Evolutionary conservation across 2,113 vertebrate genomes (phyloP).

Genomic region (Phocoena sinus): DNA sequence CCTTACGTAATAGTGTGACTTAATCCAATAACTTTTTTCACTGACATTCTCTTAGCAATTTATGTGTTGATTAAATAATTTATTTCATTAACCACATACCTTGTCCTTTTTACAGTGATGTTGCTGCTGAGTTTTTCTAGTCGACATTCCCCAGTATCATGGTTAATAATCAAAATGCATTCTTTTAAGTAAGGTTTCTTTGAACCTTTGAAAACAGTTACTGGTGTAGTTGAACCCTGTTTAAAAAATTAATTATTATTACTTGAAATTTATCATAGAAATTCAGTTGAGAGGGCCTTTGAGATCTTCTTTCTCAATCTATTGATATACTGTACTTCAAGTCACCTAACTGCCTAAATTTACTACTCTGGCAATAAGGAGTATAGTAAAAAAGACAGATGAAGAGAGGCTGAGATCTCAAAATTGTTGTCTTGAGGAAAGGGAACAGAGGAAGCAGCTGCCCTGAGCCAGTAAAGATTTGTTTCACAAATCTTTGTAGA

Average conservation of each 20-base stretch:
- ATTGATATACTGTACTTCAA: neutral
- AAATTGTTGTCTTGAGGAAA: neutral
- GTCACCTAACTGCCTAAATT: slow-evolving; percentile 12
- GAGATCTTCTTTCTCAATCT: slow-evolving; percentile 12
- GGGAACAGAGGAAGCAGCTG: neutral
- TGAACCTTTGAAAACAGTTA: slow-evolving; percentile 98
- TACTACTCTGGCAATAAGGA: neutral
- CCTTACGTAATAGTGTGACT: neutral
- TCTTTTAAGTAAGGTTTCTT: slow-evolving; percentile 97
- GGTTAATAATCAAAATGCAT: slow-evolving; percentile 98
- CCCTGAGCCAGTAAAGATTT: neutral
- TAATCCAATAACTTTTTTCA: slow-evolving; percentile 13
- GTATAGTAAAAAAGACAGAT: neutral
- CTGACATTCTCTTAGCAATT: slow-evolving; percentile 13
- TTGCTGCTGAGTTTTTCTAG: slow-evolving; percentile 98
- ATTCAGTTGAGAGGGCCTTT: slow-evolving; percentile 8
- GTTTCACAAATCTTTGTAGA: neutral
- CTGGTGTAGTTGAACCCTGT: slow-evolving; percentile 94
- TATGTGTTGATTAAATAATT: neutral
- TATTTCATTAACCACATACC: slow-evolving; percentile 80
- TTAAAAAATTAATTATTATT: slow-evolving; percentile 74
- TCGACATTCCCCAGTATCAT: slow-evolving; percentile 97
- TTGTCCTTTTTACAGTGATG: slow-evolving; percentile 98
- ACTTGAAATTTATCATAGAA: slow-evolving; percentile 35
- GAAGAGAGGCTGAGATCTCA: neutral